Percentiles rank a stretch among this genome's conserved stretches.
These are phyloP conservation scores for Hirtodrosophila duncani DNA, from an alignment of 2,888 invertebrate genomes.

Conservation along the genomic window DNA sequence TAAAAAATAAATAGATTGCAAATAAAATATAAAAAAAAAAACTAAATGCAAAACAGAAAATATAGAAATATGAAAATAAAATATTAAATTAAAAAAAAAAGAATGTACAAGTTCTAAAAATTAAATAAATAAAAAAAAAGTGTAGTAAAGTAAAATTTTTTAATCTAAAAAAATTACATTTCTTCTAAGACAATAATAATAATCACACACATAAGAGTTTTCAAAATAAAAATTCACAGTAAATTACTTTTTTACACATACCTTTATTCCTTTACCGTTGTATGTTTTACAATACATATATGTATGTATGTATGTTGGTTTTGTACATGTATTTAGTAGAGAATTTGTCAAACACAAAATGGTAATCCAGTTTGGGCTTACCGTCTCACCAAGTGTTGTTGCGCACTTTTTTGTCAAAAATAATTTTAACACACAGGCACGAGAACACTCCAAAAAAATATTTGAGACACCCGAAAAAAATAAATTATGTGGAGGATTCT, in stretches of 20 bases:
- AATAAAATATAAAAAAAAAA: too few species aligned
- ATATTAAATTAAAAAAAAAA: too few species aligned
- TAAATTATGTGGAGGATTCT: too few species aligned
- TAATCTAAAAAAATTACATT: neutral
- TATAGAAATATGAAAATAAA: too few species aligned
- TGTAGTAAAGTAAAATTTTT: too few species aligned
- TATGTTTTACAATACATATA: neutral
- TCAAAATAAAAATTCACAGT: neutral
- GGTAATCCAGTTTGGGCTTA: conserved; percentile 28
- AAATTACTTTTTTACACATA: neutral
- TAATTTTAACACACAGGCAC: too few species aligned
- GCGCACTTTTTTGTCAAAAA: conserved; percentile 27
- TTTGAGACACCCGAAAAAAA: conserved; percentile 31
- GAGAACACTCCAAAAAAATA: conserved; percentile 34
- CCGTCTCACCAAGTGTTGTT: conserved; percentile 10
- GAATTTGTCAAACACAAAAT: conserved; percentile 12
- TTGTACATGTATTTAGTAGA: conserved; percentile 1
- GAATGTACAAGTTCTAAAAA: too few species aligned
- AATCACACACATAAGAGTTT: neutral
- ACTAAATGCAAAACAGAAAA: too few species aligned
- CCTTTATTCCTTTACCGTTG: neutral
- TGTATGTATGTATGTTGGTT: conserved; percentile 1
- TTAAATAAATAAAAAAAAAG: too few species aligned
- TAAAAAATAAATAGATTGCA: too few species aligned
- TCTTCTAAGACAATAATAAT: neutral